Percentiles rank a stretch among this genome's conserved stretches.
These are phyloP conservation scores for Lasius fuliginosus DNA, from an alignment of 2,888 invertebrate genomes.

Conservation along the genomic window DNA sequence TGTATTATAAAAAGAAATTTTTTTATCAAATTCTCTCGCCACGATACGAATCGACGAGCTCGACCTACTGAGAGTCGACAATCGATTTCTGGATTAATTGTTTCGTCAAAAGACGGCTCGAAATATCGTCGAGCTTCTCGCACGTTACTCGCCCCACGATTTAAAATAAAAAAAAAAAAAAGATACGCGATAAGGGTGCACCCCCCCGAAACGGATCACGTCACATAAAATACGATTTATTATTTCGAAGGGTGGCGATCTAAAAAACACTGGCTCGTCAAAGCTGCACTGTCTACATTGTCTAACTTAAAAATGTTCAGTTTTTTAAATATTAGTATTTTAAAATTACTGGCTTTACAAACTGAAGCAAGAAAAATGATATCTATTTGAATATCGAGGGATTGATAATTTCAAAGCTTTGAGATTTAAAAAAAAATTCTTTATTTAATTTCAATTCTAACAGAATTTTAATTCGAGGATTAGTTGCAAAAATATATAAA, in stretches of 20 bases:
- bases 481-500: background rate
- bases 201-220: slow-evolving; percentile 31
- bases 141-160: background rate
- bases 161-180: background rate
- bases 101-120: slow-evolving; percentile 57
- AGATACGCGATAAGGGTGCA: background rate
- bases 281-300: background rate
- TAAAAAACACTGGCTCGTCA: background rate
- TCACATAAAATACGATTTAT: slow-evolving; percentile 45
- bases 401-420: background rate
- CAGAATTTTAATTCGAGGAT: background rate
- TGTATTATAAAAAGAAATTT: background rate
- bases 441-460: background rate
- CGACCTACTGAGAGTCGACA: slow-evolving; percentile 5
- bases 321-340: background rate
- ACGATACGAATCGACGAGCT: background rate
- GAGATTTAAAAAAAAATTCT: background rate
- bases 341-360: background rate
- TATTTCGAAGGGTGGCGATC: slow-evolving; percentile 19
- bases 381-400: background rate
- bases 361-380: background rate
- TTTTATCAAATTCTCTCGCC: background rate
- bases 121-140: slow-evolving; percentile 41
- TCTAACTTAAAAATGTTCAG: background rate
- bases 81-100: slow-evolving; percentile 73